Percentiles rank a stretch among this genome's conserved stretches.
phyloP scores from a whole-genome alignment of 2,888 invertebrate genomes.

The Cephalotes varians region DNA sequence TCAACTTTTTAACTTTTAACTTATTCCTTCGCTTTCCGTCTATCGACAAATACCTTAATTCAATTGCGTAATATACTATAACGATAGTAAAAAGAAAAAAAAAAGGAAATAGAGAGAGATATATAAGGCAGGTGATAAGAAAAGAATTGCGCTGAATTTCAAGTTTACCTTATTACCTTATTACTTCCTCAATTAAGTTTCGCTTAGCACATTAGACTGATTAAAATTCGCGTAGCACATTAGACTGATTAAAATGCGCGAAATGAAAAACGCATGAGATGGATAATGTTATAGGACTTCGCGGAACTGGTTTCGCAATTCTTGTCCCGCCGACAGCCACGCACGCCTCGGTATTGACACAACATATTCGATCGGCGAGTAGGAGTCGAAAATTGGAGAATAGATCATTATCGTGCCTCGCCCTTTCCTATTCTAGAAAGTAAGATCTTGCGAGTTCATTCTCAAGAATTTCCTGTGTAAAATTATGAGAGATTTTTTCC shows the following conservation, averaged over 20 bases:
- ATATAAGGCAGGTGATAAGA: neutral
- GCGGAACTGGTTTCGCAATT: slow-evolving; percentile 38
- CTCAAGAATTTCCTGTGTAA: neutral
- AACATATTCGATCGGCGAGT: slow-evolving; percentile 15
- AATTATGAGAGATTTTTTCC: neutral
- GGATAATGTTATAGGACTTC: slow-evolving; percentile 42
- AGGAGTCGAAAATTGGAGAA: slow-evolving; percentile 31
- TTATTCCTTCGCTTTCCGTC: neutral
- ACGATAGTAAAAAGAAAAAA: neutral
- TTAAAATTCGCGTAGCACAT: slow-evolving; percentile 39
- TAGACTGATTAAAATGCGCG: slow-evolving; percentile 37
- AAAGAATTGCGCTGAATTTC: slow-evolving; percentile 43
- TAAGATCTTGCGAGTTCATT: neutral
- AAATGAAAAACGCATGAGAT: slow-evolving; percentile 36
- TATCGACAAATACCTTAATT: slow-evolving; percentile 1
- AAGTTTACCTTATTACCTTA: slow-evolving; percentile 46
- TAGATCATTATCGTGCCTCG: slow-evolving; percentile 4
- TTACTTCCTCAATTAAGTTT: slow-evolving; percentile 54
- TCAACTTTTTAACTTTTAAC: neutral
- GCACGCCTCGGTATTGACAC: slow-evolving; percentile 13
- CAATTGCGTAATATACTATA: slow-evolving; percentile 21
- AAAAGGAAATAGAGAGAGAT: neutral
- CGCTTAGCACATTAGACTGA: slow-evolving; percentile 29
- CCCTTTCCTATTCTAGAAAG: neutral
- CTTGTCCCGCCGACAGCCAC: slow-evolving; percentile 27